Percentiles rank a stretch among this genome's conserved stretches.
These are phyloP conservation scores for Threskiornis aethiopicus DNA, from an alignment of 2,797 vertebrate species.

Conservation along the genomic window DNA sequence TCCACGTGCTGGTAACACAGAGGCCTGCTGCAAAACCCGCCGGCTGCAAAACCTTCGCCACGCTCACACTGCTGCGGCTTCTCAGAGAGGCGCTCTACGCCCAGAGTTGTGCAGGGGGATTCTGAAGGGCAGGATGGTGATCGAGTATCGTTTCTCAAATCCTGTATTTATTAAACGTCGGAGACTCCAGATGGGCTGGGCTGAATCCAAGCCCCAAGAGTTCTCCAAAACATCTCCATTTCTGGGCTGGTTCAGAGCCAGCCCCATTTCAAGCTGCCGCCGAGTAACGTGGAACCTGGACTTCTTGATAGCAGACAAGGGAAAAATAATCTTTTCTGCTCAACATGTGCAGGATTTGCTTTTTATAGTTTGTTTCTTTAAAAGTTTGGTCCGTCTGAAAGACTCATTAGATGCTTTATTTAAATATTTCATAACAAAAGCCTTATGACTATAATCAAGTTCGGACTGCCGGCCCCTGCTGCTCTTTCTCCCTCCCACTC, in stretches of 20 bases:
- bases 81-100: not conserved
- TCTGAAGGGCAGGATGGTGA: not conserved
- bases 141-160: not conserved
- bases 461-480: not conserved
- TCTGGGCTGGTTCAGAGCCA: conserved; percentile 33
- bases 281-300: conserved; percentile 25
- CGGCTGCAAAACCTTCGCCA: not conserved
- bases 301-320: not conserved
- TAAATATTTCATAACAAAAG: conserved; percentile 39
- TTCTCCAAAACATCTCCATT: conserved; percentile 59
- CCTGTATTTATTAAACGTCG: conserved; percentile 38
- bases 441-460: not conserved
- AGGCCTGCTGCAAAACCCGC: rapidly evolving
- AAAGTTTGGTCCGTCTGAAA: conserved; percentile 39
- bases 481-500: not conserved
- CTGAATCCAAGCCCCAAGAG: conserved; percentile 42
- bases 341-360: not conserved
- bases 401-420: not conserved
- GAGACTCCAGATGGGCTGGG: conserved; percentile 62
- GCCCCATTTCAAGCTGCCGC: not conserved
- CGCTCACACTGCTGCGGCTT: rapidly evolving
- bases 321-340: conserved; percentile 19
- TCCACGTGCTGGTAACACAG: not conserved
- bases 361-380: conserved; percentile 32
- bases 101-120: not conserved